A percentile compares a stretch with the other conserved stretches of the same genome.
These are phyloP conservation scores for Colius striatus DNA, from an alignment of 2,113 vertebrate genomes.

Conservation along the genomic window DNA sequence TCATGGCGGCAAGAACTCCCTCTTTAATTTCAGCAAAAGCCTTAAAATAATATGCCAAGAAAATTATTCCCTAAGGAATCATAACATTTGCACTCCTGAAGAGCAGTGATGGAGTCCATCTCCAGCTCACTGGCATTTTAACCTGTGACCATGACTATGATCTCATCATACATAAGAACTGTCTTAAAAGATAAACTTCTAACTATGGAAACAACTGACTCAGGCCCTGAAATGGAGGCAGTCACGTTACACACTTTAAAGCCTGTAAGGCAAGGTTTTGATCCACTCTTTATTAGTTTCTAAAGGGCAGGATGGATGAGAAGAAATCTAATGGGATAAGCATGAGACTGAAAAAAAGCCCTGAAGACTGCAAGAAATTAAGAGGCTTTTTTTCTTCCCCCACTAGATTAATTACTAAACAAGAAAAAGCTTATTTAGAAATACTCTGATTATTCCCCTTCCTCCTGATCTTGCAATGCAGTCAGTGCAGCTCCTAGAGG, in stretches of 20 bases:
- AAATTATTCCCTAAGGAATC: neutral
- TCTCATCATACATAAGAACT: neutral
- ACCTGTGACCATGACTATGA: neutral
- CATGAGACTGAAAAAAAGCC: slow-evolving; percentile 35
- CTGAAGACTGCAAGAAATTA: slow-evolving; percentile 49
- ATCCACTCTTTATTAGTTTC: slow-evolving; percentile 61
- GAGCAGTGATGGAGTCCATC: neutral
- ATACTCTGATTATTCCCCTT: neutral
- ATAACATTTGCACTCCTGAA: neutral
- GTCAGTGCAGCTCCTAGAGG: slow-evolving; percentile 4
- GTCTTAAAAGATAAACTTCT: slow-evolving; percentile 9
- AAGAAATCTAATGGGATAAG: slow-evolving; percentile 53
- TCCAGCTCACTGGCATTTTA: neutral
- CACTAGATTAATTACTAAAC: slow-evolving; percentile 56
- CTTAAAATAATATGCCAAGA: neutral
- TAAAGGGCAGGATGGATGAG: slow-evolving; percentile 53
- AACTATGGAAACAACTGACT: neutral
- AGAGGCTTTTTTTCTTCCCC: neutral
- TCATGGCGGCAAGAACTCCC: neutral
- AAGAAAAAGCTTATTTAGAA: slow-evolving; percentile 51
- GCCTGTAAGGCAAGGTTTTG: slow-evolving; percentile 21
- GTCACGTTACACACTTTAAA: slow-evolving; percentile 9
- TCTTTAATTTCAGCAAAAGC: neutral
- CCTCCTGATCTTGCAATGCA: neutral
- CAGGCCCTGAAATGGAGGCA: neutral